phyloP scores from a whole-genome alignment of 2,888 invertebrate genomes.

The Caenorhabditis panamensis region DNA sequence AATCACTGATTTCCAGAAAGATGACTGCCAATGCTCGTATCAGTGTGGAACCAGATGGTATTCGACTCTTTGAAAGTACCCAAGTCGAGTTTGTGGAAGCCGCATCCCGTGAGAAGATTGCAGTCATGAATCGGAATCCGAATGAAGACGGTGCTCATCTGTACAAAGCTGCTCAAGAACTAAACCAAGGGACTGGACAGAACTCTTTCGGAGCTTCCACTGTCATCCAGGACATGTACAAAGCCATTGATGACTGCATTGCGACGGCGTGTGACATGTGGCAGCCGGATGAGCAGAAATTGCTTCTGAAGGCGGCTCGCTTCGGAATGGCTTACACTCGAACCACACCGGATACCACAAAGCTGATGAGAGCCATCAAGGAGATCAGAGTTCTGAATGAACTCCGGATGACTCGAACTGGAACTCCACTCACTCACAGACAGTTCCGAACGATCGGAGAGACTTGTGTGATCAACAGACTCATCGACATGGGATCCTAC shows the following conservation, averaged over 20 bases:
- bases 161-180: constrained; percentile 63
- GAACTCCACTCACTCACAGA: constrained; percentile 66
- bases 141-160: constrained; percentile 66
- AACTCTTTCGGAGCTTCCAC: constrained; percentile 61
- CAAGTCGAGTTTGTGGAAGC: constrained; percentile 59
- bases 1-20: constrained; percentile 33
- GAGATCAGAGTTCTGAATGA: constrained; percentile 69
- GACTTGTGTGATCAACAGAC: constrained; percentile 63
- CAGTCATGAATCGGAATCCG: constrained; percentile 45
- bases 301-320: constrained; percentile 62
- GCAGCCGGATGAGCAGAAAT: constrained; percentile 59
- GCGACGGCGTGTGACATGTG: constrained; percentile 57
- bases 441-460: constrained; percentile 63
- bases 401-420: constrained; percentile 56
- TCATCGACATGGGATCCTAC: constrained; percentile 68
- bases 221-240: constrained; percentile 59
- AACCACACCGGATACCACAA: constrained; percentile 58
- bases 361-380: constrained; percentile 63
- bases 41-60: constrained; percentile 66
- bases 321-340: constrained; percentile 70
- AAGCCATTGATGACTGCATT: constrained; percentile 68
- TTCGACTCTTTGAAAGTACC: constrained; percentile 58
- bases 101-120: constrained; percentile 50
- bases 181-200: constrained; percentile 57
- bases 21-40: constrained; percentile 51